Conservation (phyloP, 1,140 invertebrate genomes). For the Parapsyche elsis region DNA sequence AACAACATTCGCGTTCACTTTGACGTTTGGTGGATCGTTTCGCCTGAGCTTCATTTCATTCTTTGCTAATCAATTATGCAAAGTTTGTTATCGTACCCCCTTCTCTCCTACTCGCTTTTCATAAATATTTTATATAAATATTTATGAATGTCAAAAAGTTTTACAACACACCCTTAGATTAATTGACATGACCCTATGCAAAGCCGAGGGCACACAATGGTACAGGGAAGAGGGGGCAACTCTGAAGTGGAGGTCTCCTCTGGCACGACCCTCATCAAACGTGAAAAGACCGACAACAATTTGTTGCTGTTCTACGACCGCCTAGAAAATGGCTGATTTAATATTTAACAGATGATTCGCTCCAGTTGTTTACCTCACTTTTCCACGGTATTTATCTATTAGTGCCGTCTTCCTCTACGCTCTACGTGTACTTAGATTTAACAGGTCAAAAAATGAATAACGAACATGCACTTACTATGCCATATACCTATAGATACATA, state of each 20-base stretch:
- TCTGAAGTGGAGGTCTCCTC: constrained; percentile 3
- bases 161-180: constrained; percentile 16
- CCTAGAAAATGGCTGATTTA: constrained; percentile 11
- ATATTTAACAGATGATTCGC: constrained; percentile 9
- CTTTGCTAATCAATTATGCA: constrained; percentile 11
- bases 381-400: too few species aligned
- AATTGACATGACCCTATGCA: constrained; percentile 36
- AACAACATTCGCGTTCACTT: too few species aligned
- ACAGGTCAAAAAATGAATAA: too few species aligned
- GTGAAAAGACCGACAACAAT: constrained; percentile 36
- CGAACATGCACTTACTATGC: too few species aligned
- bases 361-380: not conserved
- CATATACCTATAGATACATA: too few species aligned
- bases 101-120: not conserved
- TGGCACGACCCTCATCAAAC: constrained; percentile 28
- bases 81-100: not conserved
- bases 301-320: constrained; percentile 17
- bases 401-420: too few species aligned
- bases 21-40: too few species aligned
- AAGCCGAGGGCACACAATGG: constrained; percentile 7
- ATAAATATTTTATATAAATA: constrained; percentile 29
- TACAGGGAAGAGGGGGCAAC: not conserved
- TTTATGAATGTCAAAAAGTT: constrained; percentile 34
- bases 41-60: not conserved
- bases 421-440: too few species aligned